Evolutionary conservation across 2,888 invertebrate species (phyloP), one percentile per base, ranked within the genome.

Genomic region (Blastobasis adustella): DNA sequence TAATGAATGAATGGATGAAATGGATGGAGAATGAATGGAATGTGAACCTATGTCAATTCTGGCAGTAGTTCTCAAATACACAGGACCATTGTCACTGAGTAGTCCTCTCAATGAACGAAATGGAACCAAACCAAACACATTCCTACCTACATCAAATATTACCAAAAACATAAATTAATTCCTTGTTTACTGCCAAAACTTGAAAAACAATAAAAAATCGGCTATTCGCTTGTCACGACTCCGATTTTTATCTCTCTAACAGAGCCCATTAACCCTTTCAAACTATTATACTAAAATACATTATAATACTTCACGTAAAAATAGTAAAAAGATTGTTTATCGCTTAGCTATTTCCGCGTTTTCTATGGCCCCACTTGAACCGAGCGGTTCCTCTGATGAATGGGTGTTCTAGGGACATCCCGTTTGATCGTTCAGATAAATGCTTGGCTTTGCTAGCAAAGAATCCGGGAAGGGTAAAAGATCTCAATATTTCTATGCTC

Each of bases 391-490:
- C 49, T 54, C 71, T 79, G 81, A 82, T 83, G 84, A 84, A 86
- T 85, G 79, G 76, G 52, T 52, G 55, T 64, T 52, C 54, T 60
- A 70, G 66, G 68, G 71, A 73, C 71, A 68, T 69, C 67, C 62
- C 71, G 78, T 85, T 84, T 84, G 86, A 86, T 83, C 82, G 66
- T 62, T 65, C 23, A 69, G 80, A 84, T 86, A 82, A 79, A 83
- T 82, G 76, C 75, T 71, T 73, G 75, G 75, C 61, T 59, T 59
- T 60, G 62, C 57, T 53, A 55, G 56, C 58, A 68, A 38, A 45
- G 79, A 76, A 81, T 82, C 70, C 71, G 72, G 72, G 73, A 69
- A 74, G 71, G 23, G 23, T 23, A 23, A 23, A 23, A 71, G 48
- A 66, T 70, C 69, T 74, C 76, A 53, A 55, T 55, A 49, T 52